phyloP scores from a whole-genome alignment of 2,797 vertebrate species.

The Delichon dasypus region DNA sequence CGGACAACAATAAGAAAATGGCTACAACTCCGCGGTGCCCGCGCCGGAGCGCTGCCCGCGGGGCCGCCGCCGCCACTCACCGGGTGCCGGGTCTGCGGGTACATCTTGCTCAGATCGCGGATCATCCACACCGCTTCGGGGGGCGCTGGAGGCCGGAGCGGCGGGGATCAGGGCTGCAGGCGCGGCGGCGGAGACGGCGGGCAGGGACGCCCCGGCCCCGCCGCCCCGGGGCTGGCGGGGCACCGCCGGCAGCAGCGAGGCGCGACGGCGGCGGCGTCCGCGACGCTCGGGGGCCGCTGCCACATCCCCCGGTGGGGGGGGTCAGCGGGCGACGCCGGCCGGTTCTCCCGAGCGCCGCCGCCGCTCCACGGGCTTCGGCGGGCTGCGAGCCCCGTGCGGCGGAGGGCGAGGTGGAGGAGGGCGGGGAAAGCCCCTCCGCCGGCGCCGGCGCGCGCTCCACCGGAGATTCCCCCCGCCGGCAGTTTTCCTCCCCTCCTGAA shows the following conservation, averaged over 20 bases:
- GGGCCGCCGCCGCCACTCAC: constrained; percentile 77
- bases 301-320: constrained; percentile 74
- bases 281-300: constrained; percentile 49
- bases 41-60: not conserved
- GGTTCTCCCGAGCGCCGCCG: not conserved
- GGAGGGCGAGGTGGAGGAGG: not conserved
- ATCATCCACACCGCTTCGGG: constrained; percentile 85
- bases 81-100: constrained; percentile 91
- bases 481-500: constrained; percentile 25
- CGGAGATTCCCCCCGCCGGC: constrained; percentile 23
- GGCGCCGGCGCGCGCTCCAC: not conserved
- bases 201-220: constrained; percentile 42
- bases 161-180: constrained; percentile 60
- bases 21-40: constrained; percentile 71
- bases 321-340: constrained; percentile 59
- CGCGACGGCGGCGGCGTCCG: constrained; percentile 13
- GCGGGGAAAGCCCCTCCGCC: constrained; percentile 20
- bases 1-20: constrained; percentile 81
- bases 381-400: not conserved
- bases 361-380: constrained; percentile 20
- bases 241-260: constrained; percentile 20
- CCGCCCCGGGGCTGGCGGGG: constrained; percentile 16
- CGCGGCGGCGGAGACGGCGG: constrained; percentile 27
- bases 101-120: constrained; percentile 96
- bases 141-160: constrained; percentile 71